phyloP scores from a whole-genome alignment of 1,140 invertebrate species.

The Chrysoperla carnea region DNA sequence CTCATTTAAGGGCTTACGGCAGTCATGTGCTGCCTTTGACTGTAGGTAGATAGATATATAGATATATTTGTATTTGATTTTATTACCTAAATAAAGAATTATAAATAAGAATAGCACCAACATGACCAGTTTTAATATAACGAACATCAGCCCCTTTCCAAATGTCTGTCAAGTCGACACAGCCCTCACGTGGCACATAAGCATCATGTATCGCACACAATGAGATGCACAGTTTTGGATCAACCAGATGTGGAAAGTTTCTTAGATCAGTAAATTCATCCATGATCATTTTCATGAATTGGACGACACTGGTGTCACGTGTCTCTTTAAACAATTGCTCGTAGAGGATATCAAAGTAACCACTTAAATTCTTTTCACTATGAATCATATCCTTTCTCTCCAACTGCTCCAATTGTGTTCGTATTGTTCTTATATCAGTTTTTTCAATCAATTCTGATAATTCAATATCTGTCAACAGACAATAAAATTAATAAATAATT shows the following conservation, averaged over 20 bases:
- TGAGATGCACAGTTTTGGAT: slow-evolving; percentile 66
- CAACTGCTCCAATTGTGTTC: slow-evolving; percentile 4
- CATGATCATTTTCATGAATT: slow-evolving; percentile 97
- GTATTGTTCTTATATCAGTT: slow-evolving; percentile 6
- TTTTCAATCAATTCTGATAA: too few relatives aligned
- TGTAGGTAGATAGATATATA: too few relatives aligned
- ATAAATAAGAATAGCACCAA: slow-evolving; percentile 74
- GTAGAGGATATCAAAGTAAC: neutral
- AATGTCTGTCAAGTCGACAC: slow-evolving; percentile 63
- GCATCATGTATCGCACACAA: slow-evolving; percentile 80
- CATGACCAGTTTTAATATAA: slow-evolving; percentile 78
- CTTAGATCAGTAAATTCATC: slow-evolving; percentile 94
- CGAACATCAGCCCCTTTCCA: slow-evolving; percentile 85
- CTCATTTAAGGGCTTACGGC: too few relatives aligned
- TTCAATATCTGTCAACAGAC: too few relatives aligned
- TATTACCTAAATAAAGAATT: slow-evolving; percentile 69
- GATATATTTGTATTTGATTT: too few relatives aligned
- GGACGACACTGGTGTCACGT: slow-evolving; percentile 54
- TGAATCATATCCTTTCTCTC: too few relatives aligned
- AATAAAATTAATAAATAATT: too few relatives aligned
- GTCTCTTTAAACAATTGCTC: slow-evolving; percentile 11
- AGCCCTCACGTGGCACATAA: slow-evolving; percentile 76
- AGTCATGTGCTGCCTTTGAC: too few relatives aligned
- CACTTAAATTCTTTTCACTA: neutral
- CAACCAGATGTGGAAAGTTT: slow-evolving; percentile 74